These are phyloP conservation scores for Rhodinocichla rosea DNA, from an alignment of 2,113 vertebrate species.

Conservation along the genomic window DNA sequence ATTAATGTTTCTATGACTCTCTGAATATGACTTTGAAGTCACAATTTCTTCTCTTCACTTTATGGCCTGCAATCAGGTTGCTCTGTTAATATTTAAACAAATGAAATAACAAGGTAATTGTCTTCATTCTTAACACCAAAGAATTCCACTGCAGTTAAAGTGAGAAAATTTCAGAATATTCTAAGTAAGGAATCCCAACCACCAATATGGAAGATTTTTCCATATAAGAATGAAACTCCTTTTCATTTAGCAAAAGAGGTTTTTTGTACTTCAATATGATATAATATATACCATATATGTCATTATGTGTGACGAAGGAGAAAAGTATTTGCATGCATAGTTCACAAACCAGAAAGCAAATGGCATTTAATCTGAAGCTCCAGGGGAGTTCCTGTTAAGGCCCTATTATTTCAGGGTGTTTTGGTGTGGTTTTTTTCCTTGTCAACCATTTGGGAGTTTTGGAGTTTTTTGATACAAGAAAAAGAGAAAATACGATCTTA, in stretches of 20 bases:
- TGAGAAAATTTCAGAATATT: not conserved
- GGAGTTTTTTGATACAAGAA: not conserved
- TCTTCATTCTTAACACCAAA: not conserved
- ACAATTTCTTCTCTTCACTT: not conserved
- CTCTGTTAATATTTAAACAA: not conserved
- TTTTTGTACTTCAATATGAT: not conserved
- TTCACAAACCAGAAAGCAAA: not conserved
- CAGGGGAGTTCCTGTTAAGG: not conserved
- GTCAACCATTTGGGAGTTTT: not conserved
- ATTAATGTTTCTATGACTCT: not conserved
- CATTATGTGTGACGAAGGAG: not conserved
- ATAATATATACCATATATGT: not conserved
- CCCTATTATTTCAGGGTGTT: not conserved
- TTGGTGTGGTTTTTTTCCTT: not conserved
- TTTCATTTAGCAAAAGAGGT: not conserved
- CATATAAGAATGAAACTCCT: not conserved
- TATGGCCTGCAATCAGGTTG: not conserved
- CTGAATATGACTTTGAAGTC: not conserved
- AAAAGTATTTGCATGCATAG: not conserved
- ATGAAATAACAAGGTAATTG: not conserved
- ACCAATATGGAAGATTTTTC: not conserved
- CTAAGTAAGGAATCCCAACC: not conserved
- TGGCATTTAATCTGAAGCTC: not conserved
- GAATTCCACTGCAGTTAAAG: not conserved
- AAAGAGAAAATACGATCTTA: not conserved